Percentiles rank a stretch among this genome's conserved stretches.
These are phyloP conservation scores for Plotosus lineatus DNA, from an alignment of 2,113 vertebrate genomes.

Conservation along the genomic window DNA sequence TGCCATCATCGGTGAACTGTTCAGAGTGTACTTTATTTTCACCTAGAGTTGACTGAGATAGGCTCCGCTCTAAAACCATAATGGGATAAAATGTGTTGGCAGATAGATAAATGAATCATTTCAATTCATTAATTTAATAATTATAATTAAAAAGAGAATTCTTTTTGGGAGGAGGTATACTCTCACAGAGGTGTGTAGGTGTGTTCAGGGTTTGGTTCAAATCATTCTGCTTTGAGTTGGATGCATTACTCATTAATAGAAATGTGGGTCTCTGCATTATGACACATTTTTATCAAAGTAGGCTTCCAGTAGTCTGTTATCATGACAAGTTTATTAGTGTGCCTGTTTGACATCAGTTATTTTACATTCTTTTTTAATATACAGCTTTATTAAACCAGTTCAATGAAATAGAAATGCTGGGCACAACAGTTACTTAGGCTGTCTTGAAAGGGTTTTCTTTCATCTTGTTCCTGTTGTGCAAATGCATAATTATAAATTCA, in stretches of 20 bases:
- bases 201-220: conserved; percentile 20
- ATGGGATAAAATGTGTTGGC: too few relatives aligned
- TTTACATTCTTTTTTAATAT: neutral
- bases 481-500: conserved; percentile 36
- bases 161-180: too few relatives aligned
- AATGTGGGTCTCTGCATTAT: conserved; percentile 11
- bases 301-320: conserved; percentile 14
- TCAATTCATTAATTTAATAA: too few relatives aligned
- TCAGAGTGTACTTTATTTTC: too few relatives aligned
- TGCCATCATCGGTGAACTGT: too few relatives aligned
- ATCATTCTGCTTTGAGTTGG: conserved; percentile 30
- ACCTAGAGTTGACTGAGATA: too few relatives aligned
- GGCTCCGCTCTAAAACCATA: too few relatives aligned
- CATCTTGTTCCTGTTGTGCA: conserved; percentile 16
- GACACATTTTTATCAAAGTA: conserved; percentile 23
- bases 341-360: conserved; percentile 17
- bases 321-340: conserved; percentile 18
- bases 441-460: neutral
- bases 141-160: too few relatives aligned
- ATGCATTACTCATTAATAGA: conserved; percentile 37
- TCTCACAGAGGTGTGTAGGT: too few relatives aligned
- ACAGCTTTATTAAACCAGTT: neutral
- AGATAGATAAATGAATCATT: too few relatives aligned
- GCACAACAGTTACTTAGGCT: neutral
- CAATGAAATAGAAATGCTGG: conserved; percentile 1